Conservation (phyloP, 2,797 vertebrate genomes). For the Schizothorax lantsangensis region DNA sequence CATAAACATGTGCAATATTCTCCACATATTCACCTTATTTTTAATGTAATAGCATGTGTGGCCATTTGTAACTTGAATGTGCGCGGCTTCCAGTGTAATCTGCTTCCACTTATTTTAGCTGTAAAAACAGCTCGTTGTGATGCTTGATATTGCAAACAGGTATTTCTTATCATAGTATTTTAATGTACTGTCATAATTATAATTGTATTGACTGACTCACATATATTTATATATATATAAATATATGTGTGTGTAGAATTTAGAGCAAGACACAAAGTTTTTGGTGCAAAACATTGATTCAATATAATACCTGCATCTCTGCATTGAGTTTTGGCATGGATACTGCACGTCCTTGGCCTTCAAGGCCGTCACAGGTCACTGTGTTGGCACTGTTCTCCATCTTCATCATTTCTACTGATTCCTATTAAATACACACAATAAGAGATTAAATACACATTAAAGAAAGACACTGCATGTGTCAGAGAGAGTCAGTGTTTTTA, state of each 20-base stretch:
- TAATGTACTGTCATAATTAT: background rate
- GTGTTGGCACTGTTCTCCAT: constrained; percentile 82
- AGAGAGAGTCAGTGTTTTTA: background rate
- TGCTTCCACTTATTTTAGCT: background rate
- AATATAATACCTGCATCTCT: constrained; percentile 84
- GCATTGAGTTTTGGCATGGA: constrained; percentile 93
- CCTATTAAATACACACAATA: constrained; percentile 71
- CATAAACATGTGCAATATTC: constrained; percentile 57
- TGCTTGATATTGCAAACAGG: background rate
- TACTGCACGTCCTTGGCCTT: constrained; percentile 89
- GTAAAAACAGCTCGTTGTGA: background rate
- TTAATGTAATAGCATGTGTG: background rate
- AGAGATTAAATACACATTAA: constrained; percentile 32
- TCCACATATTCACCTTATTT: background rate
- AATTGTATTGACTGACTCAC: too few relatives aligned
- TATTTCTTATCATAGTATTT: background rate
- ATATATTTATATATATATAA: background rate
- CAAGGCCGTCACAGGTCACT: constrained; percentile 81
- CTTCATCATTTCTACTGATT: constrained; percentile 87
- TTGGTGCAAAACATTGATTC: too few relatives aligned
- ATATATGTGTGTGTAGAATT: background rate
- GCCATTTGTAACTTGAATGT: background rate
- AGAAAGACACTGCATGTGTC: constrained; percentile 6
- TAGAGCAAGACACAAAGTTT: too few relatives aligned
- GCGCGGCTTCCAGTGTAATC: background rate